These are phyloP conservation scores for Pogonocichla stellata DNA, from an alignment of 2,113 vertebrate species.

Conservation along the genomic window DNA sequence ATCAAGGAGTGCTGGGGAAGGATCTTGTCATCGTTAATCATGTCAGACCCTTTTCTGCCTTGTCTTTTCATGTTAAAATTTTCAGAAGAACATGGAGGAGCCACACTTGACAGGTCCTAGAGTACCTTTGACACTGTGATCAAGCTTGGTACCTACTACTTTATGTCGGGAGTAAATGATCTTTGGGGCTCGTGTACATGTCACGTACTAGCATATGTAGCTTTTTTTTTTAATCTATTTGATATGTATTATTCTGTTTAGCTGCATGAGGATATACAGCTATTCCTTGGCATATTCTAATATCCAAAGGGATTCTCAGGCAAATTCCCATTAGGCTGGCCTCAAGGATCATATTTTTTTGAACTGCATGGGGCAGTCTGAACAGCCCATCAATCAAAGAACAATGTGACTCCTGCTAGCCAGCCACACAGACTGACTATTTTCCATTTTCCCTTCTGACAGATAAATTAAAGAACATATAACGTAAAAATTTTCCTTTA, in stretches of 20 bases:
- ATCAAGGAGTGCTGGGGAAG: constrained; percentile 8
- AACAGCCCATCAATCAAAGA: neutral
- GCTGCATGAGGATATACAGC: neutral
- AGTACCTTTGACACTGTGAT: constrained; percentile 49
- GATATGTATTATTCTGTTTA: constrained; percentile 7
- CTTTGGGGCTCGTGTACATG: neutral
- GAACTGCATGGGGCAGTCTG: neutral
- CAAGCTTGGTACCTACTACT: neutral
- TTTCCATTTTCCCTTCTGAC: neutral
- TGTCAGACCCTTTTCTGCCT: neutral
- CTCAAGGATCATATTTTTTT: neutral
- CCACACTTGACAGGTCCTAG: constrained; percentile 1
- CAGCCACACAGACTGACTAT: neutral
- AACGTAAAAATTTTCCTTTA: neutral
- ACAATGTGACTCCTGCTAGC: neutral
- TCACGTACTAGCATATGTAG: neutral
- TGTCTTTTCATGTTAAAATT: constrained; percentile 34
- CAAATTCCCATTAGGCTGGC: neutral
- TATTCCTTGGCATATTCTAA: neutral
- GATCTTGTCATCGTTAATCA: constrained; percentile 38
- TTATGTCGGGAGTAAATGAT: neutral
- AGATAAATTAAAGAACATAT: neutral
- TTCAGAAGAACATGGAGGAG: constrained; percentile 5
- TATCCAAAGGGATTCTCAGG: neutral
- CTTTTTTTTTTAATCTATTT: neutral